Evolutionary conservation across 2,888 invertebrate genomes (phyloP).

Genomic region (Baronia brevicornis): DNA sequence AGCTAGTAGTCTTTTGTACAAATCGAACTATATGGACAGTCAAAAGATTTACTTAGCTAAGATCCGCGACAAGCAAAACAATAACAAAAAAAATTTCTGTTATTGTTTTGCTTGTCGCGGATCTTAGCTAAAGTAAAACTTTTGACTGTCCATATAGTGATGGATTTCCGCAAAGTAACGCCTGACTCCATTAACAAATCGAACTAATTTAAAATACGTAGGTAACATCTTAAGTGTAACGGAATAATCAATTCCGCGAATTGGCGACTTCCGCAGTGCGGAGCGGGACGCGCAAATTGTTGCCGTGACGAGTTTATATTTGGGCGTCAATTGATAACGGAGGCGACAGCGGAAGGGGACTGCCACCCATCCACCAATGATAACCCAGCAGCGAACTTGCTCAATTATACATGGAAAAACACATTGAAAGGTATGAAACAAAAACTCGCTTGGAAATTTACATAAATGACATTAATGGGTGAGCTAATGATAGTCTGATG

Average conservation of each 20-base stretch:
- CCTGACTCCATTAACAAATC: slow-evolving; percentile 15
- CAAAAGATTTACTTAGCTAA: no score
- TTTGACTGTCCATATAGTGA: no score
- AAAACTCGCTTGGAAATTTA: neutral
- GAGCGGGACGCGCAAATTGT: slow-evolving; percentile 42
- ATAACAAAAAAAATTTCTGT: no score
- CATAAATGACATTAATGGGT: neutral
- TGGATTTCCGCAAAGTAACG: no score
- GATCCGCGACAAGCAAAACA: no score
- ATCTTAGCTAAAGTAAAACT: no score
- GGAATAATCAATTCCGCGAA: slow-evolving; percentile 53
- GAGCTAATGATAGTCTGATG: no score
- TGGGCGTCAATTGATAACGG: slow-evolving; percentile 40
- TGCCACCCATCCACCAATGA: slow-evolving; percentile 31
- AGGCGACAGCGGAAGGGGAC: slow-evolving; percentile 31
- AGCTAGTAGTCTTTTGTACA: no score
- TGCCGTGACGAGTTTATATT: slow-evolving; percentile 31
- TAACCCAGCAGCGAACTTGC: slow-evolving; percentile 14
- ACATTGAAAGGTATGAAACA: no score
- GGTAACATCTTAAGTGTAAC: slow-evolving; percentile 26
- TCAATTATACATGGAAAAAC: no score
- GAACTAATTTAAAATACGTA: slow-evolving; percentile 17
- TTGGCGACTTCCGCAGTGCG: slow-evolving; percentile 47
- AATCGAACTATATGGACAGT: no score
- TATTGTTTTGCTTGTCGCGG: no score